phyloP scores from a whole-genome alignment of 2,113 vertebrate genomes.

The Sarotherodon lohbergeri region DNA sequence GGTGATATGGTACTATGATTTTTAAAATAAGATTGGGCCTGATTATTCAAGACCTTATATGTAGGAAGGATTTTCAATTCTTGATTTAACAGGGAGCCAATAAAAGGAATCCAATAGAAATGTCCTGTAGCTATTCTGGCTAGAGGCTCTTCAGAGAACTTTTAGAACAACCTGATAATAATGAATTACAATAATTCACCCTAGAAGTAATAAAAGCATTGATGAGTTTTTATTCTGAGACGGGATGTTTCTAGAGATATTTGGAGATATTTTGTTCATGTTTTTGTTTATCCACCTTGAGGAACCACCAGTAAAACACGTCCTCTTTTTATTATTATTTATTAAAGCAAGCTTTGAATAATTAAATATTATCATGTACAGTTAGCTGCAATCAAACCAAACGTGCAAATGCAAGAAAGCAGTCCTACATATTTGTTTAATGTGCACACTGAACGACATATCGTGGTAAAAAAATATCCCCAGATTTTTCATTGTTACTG shows the following conservation, averaged over 20 bases:
- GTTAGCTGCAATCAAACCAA: no score
- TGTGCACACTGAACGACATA: no score
- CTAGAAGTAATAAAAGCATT: rapidly evolving
- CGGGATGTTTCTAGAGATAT: background rate
- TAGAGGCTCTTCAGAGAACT: background rate
- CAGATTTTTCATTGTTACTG: no score
- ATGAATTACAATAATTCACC: background rate
- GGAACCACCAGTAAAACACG: background rate
- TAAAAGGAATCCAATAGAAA: background rate
- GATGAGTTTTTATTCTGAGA: background rate
- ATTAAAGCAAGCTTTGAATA: background rate
- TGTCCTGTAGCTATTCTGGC: background rate
- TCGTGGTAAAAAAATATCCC: no score
- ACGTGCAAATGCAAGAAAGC: no score
- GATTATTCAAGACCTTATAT: background rate
- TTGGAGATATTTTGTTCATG: background rate
- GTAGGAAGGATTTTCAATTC: background rate
- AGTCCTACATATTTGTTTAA: no score
- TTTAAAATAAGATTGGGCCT: background rate
- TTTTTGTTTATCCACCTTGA: background rate
- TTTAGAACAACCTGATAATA: background rate
- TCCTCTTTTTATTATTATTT: background rate
- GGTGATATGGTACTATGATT: background rate
- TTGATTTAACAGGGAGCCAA: background rate
- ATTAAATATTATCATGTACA: background rate